Base-by-base conservation (phyloP, 2,113 vertebrate genomes). In the Odocoileus virginianus region DNA sequence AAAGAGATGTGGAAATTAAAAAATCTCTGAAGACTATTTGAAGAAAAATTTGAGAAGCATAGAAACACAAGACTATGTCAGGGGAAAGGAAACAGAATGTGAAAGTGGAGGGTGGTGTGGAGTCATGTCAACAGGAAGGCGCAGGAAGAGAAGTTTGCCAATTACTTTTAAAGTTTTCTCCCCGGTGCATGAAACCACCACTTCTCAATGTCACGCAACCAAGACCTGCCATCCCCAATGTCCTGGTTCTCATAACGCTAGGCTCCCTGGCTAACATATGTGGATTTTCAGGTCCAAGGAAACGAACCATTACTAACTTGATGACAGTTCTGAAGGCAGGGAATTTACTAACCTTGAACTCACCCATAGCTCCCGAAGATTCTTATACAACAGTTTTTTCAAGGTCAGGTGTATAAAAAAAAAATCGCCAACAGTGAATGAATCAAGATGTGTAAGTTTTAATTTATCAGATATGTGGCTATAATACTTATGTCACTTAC, bases 111-210 rank as follows among this genome's bases (percentile, higher is more conserved):
- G 21, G 4, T 13, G 6, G 55, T 84, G 19, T 3, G 43, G 50
- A 81, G 52, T 52, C 54, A 71, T 36, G 33, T 54, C 61, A 90
- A 54, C 15, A 94, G 40, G 36, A 92, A 85, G 76, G 40, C 45
- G 3, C 21, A 94, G 30, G 36, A 89, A 94, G 16, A 55, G 78
- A 94, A 52, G 28, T 64, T 60, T 25, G 86, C 40, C 87, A 60
- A 95, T 64, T 86, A 89, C 64, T 95, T 95, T 57, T 27, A 28
- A 93, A 95, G 36, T 74, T 89, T 78, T 96, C 79, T 83, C 76
- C 61, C 88, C 5, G 3, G 36, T 7, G 19, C 64, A 87, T 84
- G 87, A 92, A 96, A 94, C 55, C 55, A 78, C 33, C 55, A 64
- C 81, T 83, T 96, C 28, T 83, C 93, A 78, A 45, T 36, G 40